Conservation (phyloP, 2,888 invertebrate species). For the Amaurobius ferox region DNA sequence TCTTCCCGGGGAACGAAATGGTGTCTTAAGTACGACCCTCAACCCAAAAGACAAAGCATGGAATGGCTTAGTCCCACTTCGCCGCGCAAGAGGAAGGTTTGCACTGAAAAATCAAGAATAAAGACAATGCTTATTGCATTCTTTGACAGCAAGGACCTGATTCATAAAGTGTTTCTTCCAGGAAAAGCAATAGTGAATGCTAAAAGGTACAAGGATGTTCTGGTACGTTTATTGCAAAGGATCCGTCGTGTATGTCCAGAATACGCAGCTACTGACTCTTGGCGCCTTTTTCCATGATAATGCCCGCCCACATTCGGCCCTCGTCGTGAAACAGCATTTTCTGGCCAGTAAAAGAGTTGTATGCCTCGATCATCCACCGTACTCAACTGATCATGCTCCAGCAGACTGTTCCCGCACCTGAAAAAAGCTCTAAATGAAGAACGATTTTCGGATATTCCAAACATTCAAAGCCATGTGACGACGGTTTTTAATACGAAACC, state of each 20-base stretch:
- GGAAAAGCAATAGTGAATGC: background rate
- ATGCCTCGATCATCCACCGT: background rate
- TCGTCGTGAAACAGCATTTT: background rate
- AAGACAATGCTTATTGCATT: conserved; percentile 18
- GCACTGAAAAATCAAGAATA: background rate
- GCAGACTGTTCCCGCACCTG: background rate
- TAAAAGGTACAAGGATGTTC: background rate
- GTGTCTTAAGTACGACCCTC: background rate
- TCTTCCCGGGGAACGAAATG: background rate
- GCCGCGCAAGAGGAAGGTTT: background rate
- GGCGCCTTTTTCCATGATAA: background rate
- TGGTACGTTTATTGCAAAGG: background rate
- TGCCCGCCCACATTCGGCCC: background rate
- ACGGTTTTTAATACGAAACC: background rate
- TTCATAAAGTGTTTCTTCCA: background rate
- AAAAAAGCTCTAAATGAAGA: background rate
- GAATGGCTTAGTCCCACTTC: conserved; percentile 2
- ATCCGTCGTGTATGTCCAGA: background rate
- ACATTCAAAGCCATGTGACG: background rate
- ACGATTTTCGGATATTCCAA: background rate
- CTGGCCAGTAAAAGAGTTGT: background rate
- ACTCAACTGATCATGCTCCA: background rate
- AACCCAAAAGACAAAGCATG: conserved; percentile 3
- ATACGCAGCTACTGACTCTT: background rate
- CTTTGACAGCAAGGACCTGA: background rate